Conservation (phyloP, 1,140 invertebrate species). For the Aphis gossypii region DNA sequence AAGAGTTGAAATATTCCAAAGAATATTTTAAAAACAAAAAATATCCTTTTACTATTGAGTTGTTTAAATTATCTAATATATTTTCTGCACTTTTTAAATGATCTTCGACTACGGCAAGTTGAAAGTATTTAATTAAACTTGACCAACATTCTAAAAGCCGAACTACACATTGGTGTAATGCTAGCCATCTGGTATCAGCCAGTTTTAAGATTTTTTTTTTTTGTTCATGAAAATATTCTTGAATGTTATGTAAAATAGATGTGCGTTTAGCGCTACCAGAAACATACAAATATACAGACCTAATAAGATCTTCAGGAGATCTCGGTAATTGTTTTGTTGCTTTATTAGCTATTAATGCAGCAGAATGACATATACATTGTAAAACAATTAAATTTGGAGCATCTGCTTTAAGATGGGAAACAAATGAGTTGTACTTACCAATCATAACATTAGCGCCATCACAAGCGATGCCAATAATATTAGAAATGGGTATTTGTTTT, state of each 20-base stretch:
- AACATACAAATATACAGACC: neutral
- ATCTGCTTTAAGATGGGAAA: neutral
- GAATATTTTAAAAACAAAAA: too few relatives aligned
- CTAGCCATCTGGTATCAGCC: constrained; percentile 15
- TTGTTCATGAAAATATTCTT: neutral
- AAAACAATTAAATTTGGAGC: too few relatives aligned
- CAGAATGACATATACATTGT: neutral
- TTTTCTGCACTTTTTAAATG: too few relatives aligned
- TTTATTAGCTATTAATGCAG: neutral
- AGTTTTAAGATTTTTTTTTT: constrained; percentile 40
- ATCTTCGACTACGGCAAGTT: too few relatives aligned
- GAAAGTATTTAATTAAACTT: too few relatives aligned
- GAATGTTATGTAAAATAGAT: neutral
- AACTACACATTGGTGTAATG: constrained; percentile 37
- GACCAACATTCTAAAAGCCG: neutral
- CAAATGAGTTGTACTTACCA: too few relatives aligned
- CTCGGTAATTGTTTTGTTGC: neutral
- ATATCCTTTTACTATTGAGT: too few relatives aligned
- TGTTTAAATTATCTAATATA: too few relatives aligned
- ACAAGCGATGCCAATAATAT: too few relatives aligned
- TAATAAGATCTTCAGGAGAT: constrained; percentile 19
- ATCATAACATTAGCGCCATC: too few relatives aligned
- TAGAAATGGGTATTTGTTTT: too few relatives aligned
- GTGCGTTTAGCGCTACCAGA: neutral
- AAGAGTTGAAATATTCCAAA: too few relatives aligned